Base-by-base conservation (phyloP, 2,888 invertebrate species). In the Priocnemis perturbator region DNA sequence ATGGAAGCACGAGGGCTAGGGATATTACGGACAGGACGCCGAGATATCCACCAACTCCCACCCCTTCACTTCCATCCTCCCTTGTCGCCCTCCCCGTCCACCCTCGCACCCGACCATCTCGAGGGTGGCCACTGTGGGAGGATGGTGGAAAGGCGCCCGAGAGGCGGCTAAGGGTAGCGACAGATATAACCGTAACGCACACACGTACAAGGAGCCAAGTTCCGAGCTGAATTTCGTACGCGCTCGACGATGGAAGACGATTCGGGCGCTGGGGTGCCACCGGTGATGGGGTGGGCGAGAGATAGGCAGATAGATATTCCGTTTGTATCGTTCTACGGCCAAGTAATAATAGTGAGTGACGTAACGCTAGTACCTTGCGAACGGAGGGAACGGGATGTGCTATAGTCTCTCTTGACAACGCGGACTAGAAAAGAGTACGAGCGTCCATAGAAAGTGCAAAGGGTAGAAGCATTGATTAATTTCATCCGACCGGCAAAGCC, bases 1-100 rank as follows among this genome's bases (percentile, higher is more conserved):
- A 68, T 76, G 78, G 76, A 73, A 63, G 75, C 77, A 78, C 79
- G 80, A 83, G 84, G 79, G 80, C 82, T 79, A 83, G 83, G 85
- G 85, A 87, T 88, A 88, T 88, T 88, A 87, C 86, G 86, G 84
- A 87, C 85, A 86, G 87, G 85, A 87, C 86, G 85, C 82, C 83
- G 85, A 87, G 87, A 88, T 87, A 88, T 88, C 85, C 86, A 83
- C 79, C 86, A 75, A 65, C 67, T 69, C 26, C 56, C 59, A 47
- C 70, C 76, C 77, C 77, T 57, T 66, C 68, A 26, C 26, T n/a
- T 20, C 50, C 59, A 11, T 21, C 57, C 52, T 19, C 17, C 59
- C 15, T 19, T 48, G 45, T 5, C 55, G 59, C 26, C 26, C 37
- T 37, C 37, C 37, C 37, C 26, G 7, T 26, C 26, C 26, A 26